Evolutionary conservation across 2,797 vertebrate species (phyloP), one percentile per base, ranked within the genome.

Genomic region (Peromyscus attwateri): DNA sequence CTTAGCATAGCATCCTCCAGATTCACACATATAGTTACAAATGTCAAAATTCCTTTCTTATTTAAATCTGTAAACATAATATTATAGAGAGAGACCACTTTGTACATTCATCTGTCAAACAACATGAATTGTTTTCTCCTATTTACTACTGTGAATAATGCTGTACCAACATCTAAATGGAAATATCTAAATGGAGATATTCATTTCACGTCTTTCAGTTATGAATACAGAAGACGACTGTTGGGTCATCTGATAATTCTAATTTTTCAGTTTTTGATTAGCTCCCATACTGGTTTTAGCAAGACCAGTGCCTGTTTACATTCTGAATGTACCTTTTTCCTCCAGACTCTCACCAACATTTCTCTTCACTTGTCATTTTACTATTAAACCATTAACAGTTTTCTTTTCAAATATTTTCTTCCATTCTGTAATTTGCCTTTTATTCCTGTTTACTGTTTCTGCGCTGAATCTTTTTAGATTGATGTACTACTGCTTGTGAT

Each of bases 261-360:
- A 55, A 92, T 29, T 95, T 88, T 89, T 83, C 80, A 34, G 4
- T 37, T 79, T 93, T 85, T 76, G 27, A 79, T 16, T 66, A 64
- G 37, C 7, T 4, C 31, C 40, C 10, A 34, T 77, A 49, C 37
- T 89, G 2, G 4, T 68, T 84, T 83, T 4, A 10, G 19, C 37
- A 70, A 88, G 40, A 3, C 14, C 40, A 34, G 6, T 62, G 43
- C 3, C 4, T 77, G 34, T 79, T 77, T 71, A 34, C 10, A 60
- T 68, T 92, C 49, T 46, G 31, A 19, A 66, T 83, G 2, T 11
- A 16, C 57, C 46, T 25, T 80, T 31, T 34, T 60, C 60, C 13
- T 31, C 27, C 46, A 77, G 14, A 31, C 7, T 77, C 12, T 49
- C 29, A 31, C 6, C 6, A 49, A 49, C 2, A 9, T 77, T 34